Evolutionary conservation across 2,888 invertebrate species (phyloP), one percentile per base, ranked within the genome.

Genomic region (Lepidocyrtoides sp.): DNA sequence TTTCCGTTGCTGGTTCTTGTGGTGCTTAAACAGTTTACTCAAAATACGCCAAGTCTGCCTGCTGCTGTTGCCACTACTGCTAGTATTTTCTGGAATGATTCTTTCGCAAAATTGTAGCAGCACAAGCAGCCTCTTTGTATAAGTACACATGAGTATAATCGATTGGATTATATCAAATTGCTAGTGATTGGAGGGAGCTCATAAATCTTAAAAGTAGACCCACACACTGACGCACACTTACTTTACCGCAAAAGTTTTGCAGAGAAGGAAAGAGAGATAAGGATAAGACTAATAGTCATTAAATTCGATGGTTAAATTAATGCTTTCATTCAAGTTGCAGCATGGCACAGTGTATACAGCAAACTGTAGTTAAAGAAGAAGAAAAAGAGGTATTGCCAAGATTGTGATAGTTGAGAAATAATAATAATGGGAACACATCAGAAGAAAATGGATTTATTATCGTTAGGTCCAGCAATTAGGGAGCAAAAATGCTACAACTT

Each of bases 141-240:
- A 7, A 63, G 36, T 69, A 36, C 20, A 69, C 20, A 69, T 41
- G 20, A 69, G 69, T 17, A 29, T 36, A 29, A 29, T 36, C 29
- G 48, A 84, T 69, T 84, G 84, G 69, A 84, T 84, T 84, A 84
- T 84, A 69, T 84, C 44, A 84, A 69, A 75, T 75, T 85, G 57
- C 69, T 57, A 75, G 72, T 85, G 85, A 72, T 85, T 85, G 75
- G 72, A 85, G 75, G 44, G 57, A 75, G 17, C 72, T n/a, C 85
- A 57, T 85, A 85, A 85, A 85, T 85, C 75, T 85, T 51, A 54
- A 83, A 32, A 29, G 32, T 48, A 54, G 69, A 72, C 29, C 44
- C 29, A 36, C 14, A 72, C 26, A 20, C 54, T 36, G 57, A 23
- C 44, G 23, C 10, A n/a, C 26, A 51, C 2, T 32, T 51, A 29